Conservation (phyloP, 2,888 invertebrate genomes). For the Malacosoma neustria region DNA sequence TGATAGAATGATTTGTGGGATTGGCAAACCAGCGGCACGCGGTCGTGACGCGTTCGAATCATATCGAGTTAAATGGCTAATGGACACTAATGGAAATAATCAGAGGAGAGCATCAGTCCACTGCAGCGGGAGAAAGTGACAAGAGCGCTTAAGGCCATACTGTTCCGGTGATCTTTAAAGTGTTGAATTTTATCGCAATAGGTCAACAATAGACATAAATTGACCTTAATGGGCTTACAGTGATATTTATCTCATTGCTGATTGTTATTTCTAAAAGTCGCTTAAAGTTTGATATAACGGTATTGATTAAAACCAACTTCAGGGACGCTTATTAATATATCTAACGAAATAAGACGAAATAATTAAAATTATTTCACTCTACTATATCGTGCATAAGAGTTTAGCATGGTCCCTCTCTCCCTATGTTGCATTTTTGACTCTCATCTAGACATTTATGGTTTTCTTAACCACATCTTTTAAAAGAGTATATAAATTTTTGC, state of each 20-base stretch:
- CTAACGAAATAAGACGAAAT: too few relatives aligned
- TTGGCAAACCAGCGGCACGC: slow-evolving; percentile 38
- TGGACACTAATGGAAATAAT: slow-evolving; percentile 70
- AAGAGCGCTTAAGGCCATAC: slow-evolving; percentile 39
- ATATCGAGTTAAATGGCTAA: slow-evolving; percentile 67
- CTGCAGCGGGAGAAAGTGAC: slow-evolving; percentile 59
- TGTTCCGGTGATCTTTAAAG: slow-evolving; percentile 6
- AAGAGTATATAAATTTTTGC: too few relatives aligned
- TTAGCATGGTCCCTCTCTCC: too few relatives aligned
- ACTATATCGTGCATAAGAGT: too few relatives aligned
- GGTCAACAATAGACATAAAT: background rate
- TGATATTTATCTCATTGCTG: background rate
- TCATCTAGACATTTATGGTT: too few relatives aligned
- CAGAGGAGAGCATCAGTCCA: slow-evolving; percentile 58
- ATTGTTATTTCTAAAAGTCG: too few relatives aligned
- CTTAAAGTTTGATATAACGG: too few relatives aligned
- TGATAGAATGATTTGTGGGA: slow-evolving; percentile 49
- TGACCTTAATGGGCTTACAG: background rate
- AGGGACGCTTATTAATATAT: too few relatives aligned
- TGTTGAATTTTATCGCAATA: background rate
- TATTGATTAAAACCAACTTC: too few relatives aligned
- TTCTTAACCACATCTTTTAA: too few relatives aligned
- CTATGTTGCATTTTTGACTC: too few relatives aligned
- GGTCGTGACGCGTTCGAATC: slow-evolving; percentile 60
- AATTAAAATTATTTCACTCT: too few relatives aligned